Evolutionary conservation across 2,797 vertebrate species (phyloP).

Genomic region (Acipenser ruthenus): DNA sequence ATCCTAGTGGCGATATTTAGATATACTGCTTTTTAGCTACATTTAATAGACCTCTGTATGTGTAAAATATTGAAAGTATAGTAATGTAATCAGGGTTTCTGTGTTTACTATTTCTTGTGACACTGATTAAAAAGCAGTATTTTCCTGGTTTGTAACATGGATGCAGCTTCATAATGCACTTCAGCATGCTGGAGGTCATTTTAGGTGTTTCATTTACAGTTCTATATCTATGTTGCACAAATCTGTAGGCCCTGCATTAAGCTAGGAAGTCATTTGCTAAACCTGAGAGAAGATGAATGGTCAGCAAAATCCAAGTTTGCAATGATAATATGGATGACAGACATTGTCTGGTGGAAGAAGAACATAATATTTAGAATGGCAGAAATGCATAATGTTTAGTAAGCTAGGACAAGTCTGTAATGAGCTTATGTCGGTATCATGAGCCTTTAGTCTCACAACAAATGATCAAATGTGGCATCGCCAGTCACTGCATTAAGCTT

Average conservation of each 20-base stretch:
- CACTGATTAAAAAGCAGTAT: no score
- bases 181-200: no score
- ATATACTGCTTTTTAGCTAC: no score
- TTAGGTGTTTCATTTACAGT: no score
- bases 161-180: no score
- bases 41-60: no score
- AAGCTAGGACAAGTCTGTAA: slow-evolving; percentile 5
- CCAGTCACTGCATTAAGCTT: neutral
- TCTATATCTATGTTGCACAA: no score
- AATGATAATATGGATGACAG: neutral
- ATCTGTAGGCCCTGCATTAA: neutral
- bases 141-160: no score
- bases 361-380: neutral
- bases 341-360: neutral
- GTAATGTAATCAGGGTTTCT: no score
- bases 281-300: neutral
- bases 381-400: slow-evolving; percentile 13
- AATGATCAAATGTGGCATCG: neutral
- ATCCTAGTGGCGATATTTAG: no score
- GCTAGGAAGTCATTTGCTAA: neutral
- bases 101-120: no score
- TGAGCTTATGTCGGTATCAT: slow-evolving; percentile 5
- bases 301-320: neutral
- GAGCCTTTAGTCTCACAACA: slow-evolving; percentile 2
- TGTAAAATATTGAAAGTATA: no score